These are phyloP conservation scores for Carassius auratus DNA, from an alignment of 2,113 vertebrate genomes.

Conservation along the genomic window DNA sequence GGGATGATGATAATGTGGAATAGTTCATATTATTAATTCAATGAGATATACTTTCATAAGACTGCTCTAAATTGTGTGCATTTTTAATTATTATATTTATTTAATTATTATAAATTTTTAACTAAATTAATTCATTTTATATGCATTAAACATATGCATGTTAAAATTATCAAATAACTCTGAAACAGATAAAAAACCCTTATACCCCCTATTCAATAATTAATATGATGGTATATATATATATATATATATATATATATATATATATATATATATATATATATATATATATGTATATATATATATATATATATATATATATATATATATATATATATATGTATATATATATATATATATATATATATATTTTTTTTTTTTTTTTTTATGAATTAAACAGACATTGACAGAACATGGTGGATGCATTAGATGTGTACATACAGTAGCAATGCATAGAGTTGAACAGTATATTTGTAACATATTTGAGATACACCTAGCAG, in stretches of 20 bases:
- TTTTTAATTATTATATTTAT: neutral
- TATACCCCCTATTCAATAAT: neutral
- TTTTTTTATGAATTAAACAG: neutral
- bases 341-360: no score
- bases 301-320: no score
- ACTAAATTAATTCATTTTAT: neutral
- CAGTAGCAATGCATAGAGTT: neutral
- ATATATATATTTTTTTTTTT: no score
- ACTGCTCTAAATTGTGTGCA: neutral
- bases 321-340: no score
- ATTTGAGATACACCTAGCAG: neutral
- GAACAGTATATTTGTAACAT: neutral
- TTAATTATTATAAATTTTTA: no score
- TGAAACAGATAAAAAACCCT: neutral
- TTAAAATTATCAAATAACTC: neutral
- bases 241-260: no score
- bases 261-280: no score
- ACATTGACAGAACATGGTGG: neutral
- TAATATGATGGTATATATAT: neutral
- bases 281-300: no score
- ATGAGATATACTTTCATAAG: conserved; percentile 52
- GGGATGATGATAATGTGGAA: conserved; percentile 35
- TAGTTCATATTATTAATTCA: conserved; percentile 45
- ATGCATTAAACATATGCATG: neutral
- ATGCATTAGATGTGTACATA: neutral